phyloP scores from a whole-genome alignment of 2,113 vertebrate genomes.

The Calidris pugnax region DNA sequence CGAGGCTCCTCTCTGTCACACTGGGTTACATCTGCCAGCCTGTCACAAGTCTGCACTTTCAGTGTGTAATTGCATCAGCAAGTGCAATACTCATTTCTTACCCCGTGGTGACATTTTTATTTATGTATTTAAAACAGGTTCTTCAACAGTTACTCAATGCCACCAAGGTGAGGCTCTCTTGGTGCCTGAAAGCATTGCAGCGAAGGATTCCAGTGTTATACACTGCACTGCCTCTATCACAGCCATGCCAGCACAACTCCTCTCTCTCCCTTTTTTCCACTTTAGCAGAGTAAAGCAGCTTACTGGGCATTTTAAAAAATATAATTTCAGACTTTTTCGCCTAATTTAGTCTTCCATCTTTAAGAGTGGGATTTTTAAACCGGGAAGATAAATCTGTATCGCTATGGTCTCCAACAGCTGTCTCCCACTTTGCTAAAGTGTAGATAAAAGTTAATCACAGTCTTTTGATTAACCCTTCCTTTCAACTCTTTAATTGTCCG shows the following conservation, averaged over 20 bases:
- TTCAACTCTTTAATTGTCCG: slow-evolving; percentile 2
- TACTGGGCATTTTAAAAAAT: background rate
- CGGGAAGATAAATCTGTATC: background rate
- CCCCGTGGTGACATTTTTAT: slow-evolving; percentile 43
- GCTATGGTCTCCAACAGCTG: background rate
- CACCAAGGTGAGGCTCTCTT: slow-evolving; percentile 4
- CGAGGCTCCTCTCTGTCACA: slow-evolving; percentile 37
- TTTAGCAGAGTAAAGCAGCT: background rate
- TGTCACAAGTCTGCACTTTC: background rate
- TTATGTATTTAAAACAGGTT: slow-evolving; percentile 25
- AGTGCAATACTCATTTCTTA: slow-evolving; percentile 28
- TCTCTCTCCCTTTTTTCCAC: background rate
- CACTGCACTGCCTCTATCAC: background rate
- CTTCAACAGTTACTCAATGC: background rate
- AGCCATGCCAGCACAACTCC: background rate
- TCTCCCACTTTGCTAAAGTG: background rate
- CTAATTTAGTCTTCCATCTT: background rate
- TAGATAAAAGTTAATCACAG: background rate
- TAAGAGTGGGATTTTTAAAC: background rate
- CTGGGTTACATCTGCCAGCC: slow-evolving; percentile 19
- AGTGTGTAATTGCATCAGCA: slow-evolving; percentile 58
- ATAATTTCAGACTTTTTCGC: background rate
- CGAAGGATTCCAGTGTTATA: fast-evolving
- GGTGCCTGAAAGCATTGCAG: background rate
- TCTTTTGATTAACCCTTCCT: background rate